Evolutionary conservation across 2,888 invertebrate genomes (phyloP).

Genomic region (Elysia crispata): DNA sequence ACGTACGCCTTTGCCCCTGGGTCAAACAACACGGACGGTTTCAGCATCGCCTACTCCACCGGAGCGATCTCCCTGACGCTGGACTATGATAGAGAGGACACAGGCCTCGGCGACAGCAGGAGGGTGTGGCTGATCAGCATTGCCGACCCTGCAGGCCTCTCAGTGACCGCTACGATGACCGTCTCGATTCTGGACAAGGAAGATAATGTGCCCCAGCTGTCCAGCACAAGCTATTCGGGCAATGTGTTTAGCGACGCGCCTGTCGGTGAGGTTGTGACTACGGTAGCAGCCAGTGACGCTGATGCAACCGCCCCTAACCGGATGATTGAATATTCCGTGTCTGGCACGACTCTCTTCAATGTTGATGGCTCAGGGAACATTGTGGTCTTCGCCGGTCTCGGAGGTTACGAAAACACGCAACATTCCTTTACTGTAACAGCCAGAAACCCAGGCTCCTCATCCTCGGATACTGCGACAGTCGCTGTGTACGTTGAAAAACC

Average conservation of each 20-base stretch:
- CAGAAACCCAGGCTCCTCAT: background rate
- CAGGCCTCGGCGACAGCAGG: background rate
- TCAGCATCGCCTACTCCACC: conserved; percentile 3
- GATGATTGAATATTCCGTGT: background rate
- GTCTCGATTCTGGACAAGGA: conserved; percentile 39
- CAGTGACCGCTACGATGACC: conserved; percentile 37
- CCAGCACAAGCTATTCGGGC: background rate
- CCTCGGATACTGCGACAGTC: conserved; percentile 16
- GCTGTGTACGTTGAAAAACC: background rate
- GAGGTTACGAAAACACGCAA: background rate
- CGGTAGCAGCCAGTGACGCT: background rate
- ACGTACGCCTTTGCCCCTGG: conserved; percentile 24
- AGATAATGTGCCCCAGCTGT: conserved; percentile 30
- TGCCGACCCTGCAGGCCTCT: conserved; percentile 16
- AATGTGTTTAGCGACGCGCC: background rate
- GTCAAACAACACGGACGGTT: background rate
- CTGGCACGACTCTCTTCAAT: background rate
- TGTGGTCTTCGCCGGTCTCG: background rate
- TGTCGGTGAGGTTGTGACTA: background rate
- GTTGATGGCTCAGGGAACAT: conserved; percentile 2
- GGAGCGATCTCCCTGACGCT: conserved; percentile 12
- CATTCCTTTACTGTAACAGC: background rate
- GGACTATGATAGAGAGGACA: conserved; percentile 18
- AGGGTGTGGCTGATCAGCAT: background rate
- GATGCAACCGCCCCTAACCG: conserved; percentile 20